Conservation (phyloP, 2,113 vertebrate species). For the Pionites leucogaster region DNA sequence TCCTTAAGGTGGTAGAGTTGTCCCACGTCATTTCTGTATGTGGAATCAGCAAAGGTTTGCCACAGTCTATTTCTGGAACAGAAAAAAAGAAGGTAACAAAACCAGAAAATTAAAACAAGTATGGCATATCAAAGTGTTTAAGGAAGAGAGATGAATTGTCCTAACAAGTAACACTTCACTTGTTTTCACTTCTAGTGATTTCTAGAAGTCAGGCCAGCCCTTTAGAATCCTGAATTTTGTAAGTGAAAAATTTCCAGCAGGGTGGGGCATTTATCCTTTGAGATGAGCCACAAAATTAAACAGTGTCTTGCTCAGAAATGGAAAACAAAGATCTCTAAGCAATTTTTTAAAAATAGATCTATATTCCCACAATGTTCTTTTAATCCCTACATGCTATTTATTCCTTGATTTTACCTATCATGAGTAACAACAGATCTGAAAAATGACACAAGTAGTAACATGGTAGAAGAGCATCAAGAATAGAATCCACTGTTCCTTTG, state of each 20-base stretch:
- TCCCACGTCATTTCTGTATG: slow-evolving; percentile 76
- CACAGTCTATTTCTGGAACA: slow-evolving; percentile 77
- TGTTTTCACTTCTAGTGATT: not conserved
- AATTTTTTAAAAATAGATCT: not conserved
- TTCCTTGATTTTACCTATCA: not conserved
- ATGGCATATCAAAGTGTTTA: not conserved
- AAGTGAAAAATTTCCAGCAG: not conserved
- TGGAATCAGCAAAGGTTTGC: slow-evolving; percentile 68
- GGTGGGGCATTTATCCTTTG: not conserved
- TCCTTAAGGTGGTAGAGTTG: slow-evolving; percentile 59
- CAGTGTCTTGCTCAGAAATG: not conserved
- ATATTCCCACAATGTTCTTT: not conserved
- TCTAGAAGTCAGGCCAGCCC: not conserved
- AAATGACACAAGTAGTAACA: not conserved
- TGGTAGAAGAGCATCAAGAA: not conserved
- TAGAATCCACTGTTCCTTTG: not conserved
- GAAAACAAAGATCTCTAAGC: not conserved
- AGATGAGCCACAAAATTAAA: not conserved
- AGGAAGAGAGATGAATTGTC: not conserved
- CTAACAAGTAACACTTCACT: not conserved
- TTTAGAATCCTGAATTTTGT: not conserved
- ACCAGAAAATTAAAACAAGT: not conserved
- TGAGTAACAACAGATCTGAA: not conserved
- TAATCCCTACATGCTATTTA: not conserved
- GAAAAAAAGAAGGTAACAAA: not conserved